Conservation (phyloP, 2,797 vertebrate species). For the Centropyge bicolor region DNA sequence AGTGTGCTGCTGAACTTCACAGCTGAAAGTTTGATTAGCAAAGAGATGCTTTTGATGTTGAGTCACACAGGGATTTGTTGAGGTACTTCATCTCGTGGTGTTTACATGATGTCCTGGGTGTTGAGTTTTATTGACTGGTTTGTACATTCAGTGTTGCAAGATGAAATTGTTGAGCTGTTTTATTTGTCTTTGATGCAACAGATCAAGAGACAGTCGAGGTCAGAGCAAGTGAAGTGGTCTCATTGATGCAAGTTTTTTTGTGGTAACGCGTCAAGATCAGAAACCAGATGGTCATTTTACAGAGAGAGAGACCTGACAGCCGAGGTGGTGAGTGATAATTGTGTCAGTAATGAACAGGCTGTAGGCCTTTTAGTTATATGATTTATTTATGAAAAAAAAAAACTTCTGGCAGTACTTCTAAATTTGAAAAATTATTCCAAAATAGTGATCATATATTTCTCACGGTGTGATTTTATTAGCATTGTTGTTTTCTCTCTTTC, state of each 20-base stretch:
- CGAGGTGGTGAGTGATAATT: not conserved
- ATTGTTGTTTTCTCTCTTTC: not conserved
- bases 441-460: not conserved
- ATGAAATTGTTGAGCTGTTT: constrained; percentile 19
- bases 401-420: not conserved
- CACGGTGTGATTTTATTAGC: not conserved
- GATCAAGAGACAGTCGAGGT: not conserved
- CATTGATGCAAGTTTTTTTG: not conserved
- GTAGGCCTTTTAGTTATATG: not conserved
- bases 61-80: constrained; percentile 48
- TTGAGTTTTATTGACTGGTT: constrained; percentile 56
- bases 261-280: constrained; percentile 14
- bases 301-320: not conserved
- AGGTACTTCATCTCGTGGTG: constrained; percentile 28
- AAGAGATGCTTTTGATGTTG: constrained; percentile 42
- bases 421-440: not conserved
- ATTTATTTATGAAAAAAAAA: not conserved
- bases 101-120: constrained; percentile 59
- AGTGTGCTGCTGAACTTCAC: constrained; percentile 24
- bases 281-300: not conserved
- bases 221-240: constrained; percentile 1
- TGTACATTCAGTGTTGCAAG: constrained; percentile 32
- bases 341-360: not conserved
- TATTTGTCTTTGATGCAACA: not conserved
- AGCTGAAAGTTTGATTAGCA: constrained; percentile 41